Percentiles rank a stretch among this genome's conserved stretches.
Conservation (phyloP, 2,113 vertebrate genomes). For the Platichthys stellatus region DNA sequence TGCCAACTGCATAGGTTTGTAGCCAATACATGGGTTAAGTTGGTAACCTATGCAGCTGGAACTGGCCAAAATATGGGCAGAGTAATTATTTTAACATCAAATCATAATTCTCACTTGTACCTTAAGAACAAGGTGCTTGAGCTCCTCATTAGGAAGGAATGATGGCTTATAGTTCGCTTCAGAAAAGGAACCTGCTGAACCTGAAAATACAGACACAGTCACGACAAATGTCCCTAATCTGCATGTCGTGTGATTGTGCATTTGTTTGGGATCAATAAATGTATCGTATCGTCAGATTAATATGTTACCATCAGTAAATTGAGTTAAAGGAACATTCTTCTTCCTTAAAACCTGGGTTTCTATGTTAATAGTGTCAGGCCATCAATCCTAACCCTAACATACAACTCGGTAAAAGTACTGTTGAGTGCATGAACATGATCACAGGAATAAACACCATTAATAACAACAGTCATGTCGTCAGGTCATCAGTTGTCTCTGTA, state of each 20-base stretch:
- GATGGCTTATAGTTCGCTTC: conserved; percentile 88
- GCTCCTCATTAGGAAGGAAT: conserved; percentile 90
- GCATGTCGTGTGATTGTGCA: too few species aligned
- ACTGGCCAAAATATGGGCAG: too few species aligned
- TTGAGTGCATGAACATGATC: neutral
- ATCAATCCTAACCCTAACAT: neutral
- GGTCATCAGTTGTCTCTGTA: conserved; percentile 40
- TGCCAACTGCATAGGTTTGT: too few species aligned
- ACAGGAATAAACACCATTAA: neutral
- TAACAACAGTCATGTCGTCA: neutral
- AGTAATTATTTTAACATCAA: neutral
- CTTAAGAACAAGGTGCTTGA: conserved; percentile 88
- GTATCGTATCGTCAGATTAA: neutral
- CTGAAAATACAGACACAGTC: conserved; percentile 63
- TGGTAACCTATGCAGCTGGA: neutral
- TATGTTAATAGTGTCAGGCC: too few species aligned
- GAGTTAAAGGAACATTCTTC: neutral
- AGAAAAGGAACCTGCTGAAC: conserved; percentile 84
- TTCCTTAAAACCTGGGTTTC: neutral
- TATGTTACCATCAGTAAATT: neutral
- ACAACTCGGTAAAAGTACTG: neutral
- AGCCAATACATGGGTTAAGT: neutral
- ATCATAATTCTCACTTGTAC: conserved; percentile 64
- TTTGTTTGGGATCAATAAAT: too few species aligned
- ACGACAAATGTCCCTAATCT: too few species aligned